Evolutionary conservation across 2,113 vertebrate species (phyloP).

Genomic region (Pachypanchax playfairii): DNA sequence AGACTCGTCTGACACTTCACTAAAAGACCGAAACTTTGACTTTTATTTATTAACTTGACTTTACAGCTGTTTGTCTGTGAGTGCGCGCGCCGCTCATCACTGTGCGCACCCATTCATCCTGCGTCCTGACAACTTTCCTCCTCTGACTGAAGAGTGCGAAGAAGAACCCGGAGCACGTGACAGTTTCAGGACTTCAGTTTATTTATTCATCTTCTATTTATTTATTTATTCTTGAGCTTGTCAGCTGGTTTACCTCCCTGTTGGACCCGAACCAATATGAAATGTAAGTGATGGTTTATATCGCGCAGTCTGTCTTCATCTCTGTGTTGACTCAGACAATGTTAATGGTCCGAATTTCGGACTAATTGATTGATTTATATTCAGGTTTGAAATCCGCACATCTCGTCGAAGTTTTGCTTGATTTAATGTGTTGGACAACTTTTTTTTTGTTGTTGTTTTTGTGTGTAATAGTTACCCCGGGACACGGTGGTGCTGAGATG

Average conservation of each 20-base stretch:
- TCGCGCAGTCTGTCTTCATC: too few relatives aligned
- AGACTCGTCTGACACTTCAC: slow-evolving; percentile 62
- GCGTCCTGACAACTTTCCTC: slow-evolving; percentile 63
- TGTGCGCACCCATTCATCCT: slow-evolving; percentile 64
- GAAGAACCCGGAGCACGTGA: slow-evolving; percentile 78
- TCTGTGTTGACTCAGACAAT: too few relatives aligned
- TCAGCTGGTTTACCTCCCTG: slow-evolving; percentile 46
- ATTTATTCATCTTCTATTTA: slow-evolving; percentile 66
- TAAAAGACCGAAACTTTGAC: slow-evolving; percentile 58
- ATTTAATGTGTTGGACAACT: too few relatives aligned
- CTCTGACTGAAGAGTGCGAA: slow-evolving; percentile 65
- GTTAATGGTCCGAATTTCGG: too few relatives aligned
- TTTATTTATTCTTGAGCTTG: slow-evolving; percentile 60
- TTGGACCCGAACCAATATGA: slow-evolving; percentile 80
- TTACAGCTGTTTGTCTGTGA: slow-evolving; percentile 5
- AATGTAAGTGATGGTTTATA: slow-evolving; percentile 76
- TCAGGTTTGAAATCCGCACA: too few relatives aligned
- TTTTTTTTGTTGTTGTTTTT: accelerated
- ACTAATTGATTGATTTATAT: too few relatives aligned
- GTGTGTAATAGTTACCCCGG: slow-evolving; percentile 15
- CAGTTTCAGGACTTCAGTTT: slow-evolving; percentile 75
- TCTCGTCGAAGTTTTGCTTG: too few relatives aligned
- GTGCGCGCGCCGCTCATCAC: slow-evolving; percentile 48
- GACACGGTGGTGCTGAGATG: slow-evolving; percentile 35
- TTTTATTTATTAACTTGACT: slow-evolving; percentile 19